Conservation (phyloP, 2,888 invertebrate genomes). For the Chrysina gloriosa region DNA sequence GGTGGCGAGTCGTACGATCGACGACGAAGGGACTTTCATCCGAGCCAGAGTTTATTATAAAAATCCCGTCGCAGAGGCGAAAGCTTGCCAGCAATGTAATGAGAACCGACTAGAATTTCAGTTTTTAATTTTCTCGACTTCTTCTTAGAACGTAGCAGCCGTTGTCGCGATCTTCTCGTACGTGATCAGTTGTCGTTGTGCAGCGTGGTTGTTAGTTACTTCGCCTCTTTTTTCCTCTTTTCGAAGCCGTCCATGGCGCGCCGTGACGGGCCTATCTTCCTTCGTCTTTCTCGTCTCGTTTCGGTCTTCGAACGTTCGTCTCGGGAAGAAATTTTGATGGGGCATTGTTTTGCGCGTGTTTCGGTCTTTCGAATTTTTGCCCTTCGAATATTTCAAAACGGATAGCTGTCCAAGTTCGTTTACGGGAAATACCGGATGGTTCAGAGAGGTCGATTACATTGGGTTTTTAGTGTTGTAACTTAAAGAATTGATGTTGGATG, state of each 20-base stretch:
- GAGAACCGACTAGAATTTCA: conserved; percentile 37
- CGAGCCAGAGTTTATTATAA: conserved; percentile 26
- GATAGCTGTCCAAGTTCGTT: not conserved
- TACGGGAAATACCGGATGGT: no score
- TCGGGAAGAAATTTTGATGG: conserved; percentile 43
- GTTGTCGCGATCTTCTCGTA: not conserved
- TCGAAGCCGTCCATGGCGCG: no score
- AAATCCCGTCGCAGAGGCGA: conserved; percentile 13
- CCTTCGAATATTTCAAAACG: not conserved
- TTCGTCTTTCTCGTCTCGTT: not conserved
- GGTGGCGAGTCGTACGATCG: not conserved
- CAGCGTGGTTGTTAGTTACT: not conserved
- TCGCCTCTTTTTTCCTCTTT: not conserved
- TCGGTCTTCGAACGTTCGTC: not conserved
- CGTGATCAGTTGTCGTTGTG: conserved; percentile 24
- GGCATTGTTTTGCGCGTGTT: conserved; percentile 36
- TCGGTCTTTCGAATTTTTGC: conserved; percentile 32
- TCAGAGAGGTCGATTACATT: no score
- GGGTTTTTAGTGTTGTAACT: no score
- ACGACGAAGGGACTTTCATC: not conserved
- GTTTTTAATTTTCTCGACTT: conserved; percentile 35
- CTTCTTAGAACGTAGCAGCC: conserved; percentile 2
- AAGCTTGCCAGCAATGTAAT: conserved; percentile 30
- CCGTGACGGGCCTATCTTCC: not conserved
- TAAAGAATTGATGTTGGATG: no score